Evolutionary conservation across 2,113 vertebrate species (phyloP).

Genomic region (Macquaria ambigua): DNA sequence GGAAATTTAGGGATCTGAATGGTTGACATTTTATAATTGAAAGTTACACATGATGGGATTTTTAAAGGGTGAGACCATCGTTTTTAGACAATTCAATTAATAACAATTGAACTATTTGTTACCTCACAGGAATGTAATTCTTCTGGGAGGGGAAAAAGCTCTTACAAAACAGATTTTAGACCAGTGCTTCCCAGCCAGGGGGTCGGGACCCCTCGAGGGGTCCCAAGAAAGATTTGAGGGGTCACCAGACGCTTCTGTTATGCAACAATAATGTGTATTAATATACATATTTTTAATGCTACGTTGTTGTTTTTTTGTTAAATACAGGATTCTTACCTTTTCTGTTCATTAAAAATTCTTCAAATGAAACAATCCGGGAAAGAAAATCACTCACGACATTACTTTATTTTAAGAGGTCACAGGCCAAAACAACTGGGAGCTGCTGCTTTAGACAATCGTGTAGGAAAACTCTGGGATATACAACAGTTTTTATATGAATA

Average conservation of each 20-base stretch:
- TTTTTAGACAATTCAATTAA: not conserved
- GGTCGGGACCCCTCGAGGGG: too few species aligned
- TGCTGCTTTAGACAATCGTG: too few species aligned
- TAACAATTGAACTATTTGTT: not conserved
- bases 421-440: too few species aligned
- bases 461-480: not conserved
- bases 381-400: too few species aligned
- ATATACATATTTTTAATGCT: not conserved
- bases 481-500: not conserved
- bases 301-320: too few species aligned
- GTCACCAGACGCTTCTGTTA: not conserved
- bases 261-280: not conserved
- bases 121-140: not conserved
- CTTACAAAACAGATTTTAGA: not conserved
- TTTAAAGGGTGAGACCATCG: not conserved
- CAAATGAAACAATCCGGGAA: too few species aligned
- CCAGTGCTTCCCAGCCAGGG: too few species aligned
- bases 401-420: too few species aligned
- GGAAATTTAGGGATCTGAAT: not conserved
- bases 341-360: too few species aligned
- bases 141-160: not conserved
- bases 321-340: too few species aligned
- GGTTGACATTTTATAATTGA: not conserved
- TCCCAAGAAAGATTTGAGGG: not conserved
- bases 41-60: not conserved